These are phyloP conservation scores for Brachionus paranguensis DNA, from an alignment of 1,140 invertebrate genomes.

Conservation along the genomic window DNA sequence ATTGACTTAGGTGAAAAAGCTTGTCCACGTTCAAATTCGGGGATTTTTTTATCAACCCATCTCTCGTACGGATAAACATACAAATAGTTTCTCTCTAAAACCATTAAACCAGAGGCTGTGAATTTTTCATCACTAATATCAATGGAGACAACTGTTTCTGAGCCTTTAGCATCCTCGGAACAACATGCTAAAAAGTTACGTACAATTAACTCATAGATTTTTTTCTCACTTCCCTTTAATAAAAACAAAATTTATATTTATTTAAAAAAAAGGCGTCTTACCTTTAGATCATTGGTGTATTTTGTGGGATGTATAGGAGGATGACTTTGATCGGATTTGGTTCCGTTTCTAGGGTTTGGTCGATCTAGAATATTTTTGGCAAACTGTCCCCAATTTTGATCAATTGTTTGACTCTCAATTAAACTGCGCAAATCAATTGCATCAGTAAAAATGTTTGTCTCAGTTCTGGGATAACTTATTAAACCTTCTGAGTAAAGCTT, in stretches of 20 bases:
- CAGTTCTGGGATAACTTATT: constrained; percentile 59
- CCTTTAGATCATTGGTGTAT: constrained; percentile 61
- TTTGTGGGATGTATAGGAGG: constrained; percentile 98
- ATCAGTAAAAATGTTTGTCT: constrained; percentile 87
- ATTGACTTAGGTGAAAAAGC: constrained; percentile 75
- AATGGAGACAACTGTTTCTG: constrained; percentile 84
- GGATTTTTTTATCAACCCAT: constrained; percentile 65
- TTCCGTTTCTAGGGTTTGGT: constrained; percentile 82
- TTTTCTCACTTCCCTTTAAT: constrained; percentile 70
- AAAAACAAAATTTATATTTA: background rate
- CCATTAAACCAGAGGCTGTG: constrained; percentile 75
- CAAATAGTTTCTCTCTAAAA: constrained; percentile 81
- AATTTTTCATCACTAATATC: constrained; percentile 81
- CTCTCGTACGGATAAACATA: constrained; percentile 90
- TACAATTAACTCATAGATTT: constrained; percentile 89
- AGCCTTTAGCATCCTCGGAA: constrained; percentile 83
- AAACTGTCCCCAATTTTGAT: constrained; percentile 78
- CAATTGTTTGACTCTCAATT: constrained; percentile 68
- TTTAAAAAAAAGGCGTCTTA: background rate
- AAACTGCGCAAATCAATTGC: constrained; percentile 72
- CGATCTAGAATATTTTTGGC: constrained; percentile 70
- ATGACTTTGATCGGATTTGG: constrained; percentile 95
- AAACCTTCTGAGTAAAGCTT: constrained; percentile 56
- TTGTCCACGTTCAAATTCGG: constrained; percentile 54
- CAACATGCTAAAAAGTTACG: constrained; percentile 92